Conservation (phyloP, 2,797 vertebrate species). For the Phrynocephalus vlangalii region DNA sequence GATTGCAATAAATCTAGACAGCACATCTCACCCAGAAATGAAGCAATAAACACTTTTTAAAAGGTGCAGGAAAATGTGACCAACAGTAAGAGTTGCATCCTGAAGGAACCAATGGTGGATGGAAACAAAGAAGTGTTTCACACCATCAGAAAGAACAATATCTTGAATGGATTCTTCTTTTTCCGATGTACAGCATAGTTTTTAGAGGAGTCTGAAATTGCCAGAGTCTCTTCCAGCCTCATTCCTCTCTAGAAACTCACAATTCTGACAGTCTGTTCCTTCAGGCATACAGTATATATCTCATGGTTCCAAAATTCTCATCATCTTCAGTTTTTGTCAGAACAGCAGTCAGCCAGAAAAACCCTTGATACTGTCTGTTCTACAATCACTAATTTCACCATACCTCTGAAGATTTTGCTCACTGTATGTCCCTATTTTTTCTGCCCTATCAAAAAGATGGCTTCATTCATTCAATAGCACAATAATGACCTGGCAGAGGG, state of each 20-base stretch:
- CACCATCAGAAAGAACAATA: neutral
- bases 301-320: neutral
- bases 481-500: neutral
- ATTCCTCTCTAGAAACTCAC: neutral
- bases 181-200: neutral
- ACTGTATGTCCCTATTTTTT: neutral
- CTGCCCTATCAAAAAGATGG: neutral
- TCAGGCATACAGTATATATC: neutral
- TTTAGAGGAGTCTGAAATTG: neutral
- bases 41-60: no score
- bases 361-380: neutral
- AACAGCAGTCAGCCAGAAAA: constrained; percentile 8
- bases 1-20: no score
- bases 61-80: no score
- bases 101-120: no score
- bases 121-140: no score
- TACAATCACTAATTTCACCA: neutral
- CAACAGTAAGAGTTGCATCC: no score
- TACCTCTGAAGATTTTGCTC: constrained; percentile 4
- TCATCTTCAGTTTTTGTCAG: constrained; percentile 7
- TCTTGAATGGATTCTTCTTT: neutral
- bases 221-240: neutral
- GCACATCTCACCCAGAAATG: no score
- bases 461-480: neutral
- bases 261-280: constrained; percentile 11